Percentiles rank a stretch among this genome's conserved stretches.
Evolutionary conservation across 1,140 invertebrate genomes (phyloP).

Genomic region (Drosophila takahashii): DNA sequence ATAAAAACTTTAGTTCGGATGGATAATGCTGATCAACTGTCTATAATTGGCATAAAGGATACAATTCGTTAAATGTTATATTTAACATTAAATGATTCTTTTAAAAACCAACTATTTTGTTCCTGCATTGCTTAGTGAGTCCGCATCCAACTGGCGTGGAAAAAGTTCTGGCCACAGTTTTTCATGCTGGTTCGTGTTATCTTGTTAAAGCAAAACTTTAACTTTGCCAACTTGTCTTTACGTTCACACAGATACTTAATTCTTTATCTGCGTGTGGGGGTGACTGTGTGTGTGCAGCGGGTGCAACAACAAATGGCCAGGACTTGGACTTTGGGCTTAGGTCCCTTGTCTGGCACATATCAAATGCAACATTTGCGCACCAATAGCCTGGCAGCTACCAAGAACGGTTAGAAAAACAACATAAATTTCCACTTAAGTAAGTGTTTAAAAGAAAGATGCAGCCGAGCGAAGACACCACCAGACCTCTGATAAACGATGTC

Average conservation of each 20-base stretch:
- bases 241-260: conserved; percentile 58
- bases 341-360: conserved; percentile 76
- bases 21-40: not conserved
- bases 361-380: conserved; percentile 79
- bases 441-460: conserved; percentile 79
- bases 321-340: conserved; percentile 42
- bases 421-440: conserved; percentile 83
- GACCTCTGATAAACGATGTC: conserved; percentile 72
- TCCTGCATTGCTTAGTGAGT: conserved; percentile 11
- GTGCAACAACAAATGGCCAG: conserved; percentile 70
- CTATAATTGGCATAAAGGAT: not conserved
- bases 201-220: conserved; percentile 82
- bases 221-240: conserved; percentile 80
- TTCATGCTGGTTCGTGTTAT: conserved; percentile 82
- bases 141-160: conserved; percentile 39
- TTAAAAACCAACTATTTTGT: conserved; percentile 8
- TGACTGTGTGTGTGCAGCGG: conserved; percentile 25
- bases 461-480: conserved; percentile 44
- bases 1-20: not conserved
- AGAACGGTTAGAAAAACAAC: conserved; percentile 68
- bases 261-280: conserved; percentile 37
- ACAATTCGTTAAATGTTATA: not conserved
- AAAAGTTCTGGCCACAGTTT: conserved; percentile 79
- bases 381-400: conserved; percentile 53
- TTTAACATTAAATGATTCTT: conserved; percentile 16